Base-by-base conservation (phyloP, 2,888 invertebrate genomes). In the Drosophila mayaguana region DNA sequence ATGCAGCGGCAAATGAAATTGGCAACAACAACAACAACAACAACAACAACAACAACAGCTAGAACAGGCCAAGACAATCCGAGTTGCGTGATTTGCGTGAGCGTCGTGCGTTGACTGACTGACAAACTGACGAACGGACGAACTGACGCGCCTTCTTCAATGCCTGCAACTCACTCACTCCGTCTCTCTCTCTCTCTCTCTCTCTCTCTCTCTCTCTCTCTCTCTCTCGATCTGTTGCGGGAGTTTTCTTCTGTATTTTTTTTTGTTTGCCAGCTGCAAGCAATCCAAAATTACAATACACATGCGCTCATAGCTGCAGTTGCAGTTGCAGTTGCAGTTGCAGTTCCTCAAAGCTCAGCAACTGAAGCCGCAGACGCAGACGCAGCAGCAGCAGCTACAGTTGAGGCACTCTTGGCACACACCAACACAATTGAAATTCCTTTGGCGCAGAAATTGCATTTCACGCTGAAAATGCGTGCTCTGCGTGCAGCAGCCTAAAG, bases 381-480 rank as follows among this genome's bases (percentile, higher is more conserved):
- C 50, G 63, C 9, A 56, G 67, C 32, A 11, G 67, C 32, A 11
- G 50, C 25, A 28, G 54, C 22, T 51, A 38, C 42, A 63, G 72
- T 57, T 32, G 56, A 54, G 62, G 63, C 25, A 70, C 75, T 65
- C 75, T 65, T 57, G 72, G 71, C 75, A 78, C 81, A 72, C 83
- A 82, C 86, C 83, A 82, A 83, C 82, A 88, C 89, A 89, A 89
- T 89, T 89, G 90, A 90, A 89, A 88, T 88, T 90, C 90, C 91
- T 90, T 75, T 76, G 81, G 90, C 83, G 89, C 88, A 91, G 78
- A 91, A 91, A 91, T 91, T 90, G 88, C 90, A 91, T 91, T 91
- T 91, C 91, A 91, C 91, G 91, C 91, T 91, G 86, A 88, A 91
- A 91, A 91, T 91, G 91, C 91, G 91, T 91, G 91, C 90, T 91